These are phyloP conservation scores for Neodiprion lecontei DNA, from an alignment of 1,140 invertebrate species.

Conservation along the genomic window DNA sequence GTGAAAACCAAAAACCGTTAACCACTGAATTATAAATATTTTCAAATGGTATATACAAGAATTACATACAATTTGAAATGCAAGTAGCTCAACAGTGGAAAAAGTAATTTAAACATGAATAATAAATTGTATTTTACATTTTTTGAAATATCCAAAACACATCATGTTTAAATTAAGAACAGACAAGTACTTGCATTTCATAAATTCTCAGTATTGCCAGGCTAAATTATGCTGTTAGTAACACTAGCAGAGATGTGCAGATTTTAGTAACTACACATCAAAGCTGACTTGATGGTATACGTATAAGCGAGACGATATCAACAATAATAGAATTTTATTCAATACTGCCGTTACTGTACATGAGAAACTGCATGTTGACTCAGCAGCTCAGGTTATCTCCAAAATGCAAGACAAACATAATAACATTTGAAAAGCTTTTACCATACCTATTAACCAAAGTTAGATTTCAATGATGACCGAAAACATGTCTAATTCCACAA, in stretches of 20 bases:
- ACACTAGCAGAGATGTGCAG: slow-evolving; percentile 10
- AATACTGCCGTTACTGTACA: no score
- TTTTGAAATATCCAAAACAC: neutral
- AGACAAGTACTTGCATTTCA: slow-evolving; percentile 8
- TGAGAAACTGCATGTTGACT: no score
- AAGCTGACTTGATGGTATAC: no score
- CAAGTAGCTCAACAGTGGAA: slow-evolving; percentile 23
- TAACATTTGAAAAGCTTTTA: no score
- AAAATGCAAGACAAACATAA: no score
- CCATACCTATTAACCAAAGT: no score
- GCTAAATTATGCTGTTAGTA: neutral
- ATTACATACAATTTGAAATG: slow-evolving; percentile 42
- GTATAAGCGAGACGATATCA: no score
- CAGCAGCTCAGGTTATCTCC: no score
- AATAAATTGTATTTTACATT: neutral
- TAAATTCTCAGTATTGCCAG: neutral
- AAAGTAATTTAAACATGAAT: slow-evolving; percentile 36
- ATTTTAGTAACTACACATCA: neutral
- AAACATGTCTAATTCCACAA: no score
- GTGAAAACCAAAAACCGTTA: neutral
- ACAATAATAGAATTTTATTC: no score
- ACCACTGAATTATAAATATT: slow-evolving; percentile 18
- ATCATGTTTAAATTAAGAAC: neutral
- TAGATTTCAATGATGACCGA: no score
- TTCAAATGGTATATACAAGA: slow-evolving; percentile 46